Evolutionary conservation across 2,113 vertebrate genomes (phyloP), one percentile per base, ranked within the genome.

Genomic region (Nettapus auritus): DNA sequence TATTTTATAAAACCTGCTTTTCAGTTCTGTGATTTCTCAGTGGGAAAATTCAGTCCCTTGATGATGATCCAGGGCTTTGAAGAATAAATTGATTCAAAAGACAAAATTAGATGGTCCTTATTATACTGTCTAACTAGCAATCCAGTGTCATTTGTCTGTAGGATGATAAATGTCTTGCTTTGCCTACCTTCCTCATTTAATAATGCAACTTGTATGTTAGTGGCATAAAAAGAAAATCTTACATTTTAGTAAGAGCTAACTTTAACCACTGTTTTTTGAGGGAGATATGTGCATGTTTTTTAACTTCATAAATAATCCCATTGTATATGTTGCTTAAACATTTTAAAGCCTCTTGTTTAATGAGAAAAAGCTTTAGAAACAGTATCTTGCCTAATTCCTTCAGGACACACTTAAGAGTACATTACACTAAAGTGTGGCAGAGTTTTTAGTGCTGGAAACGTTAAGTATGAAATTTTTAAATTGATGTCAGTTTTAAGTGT

Each of bases 31-130:
- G 97, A 98, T 98, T 98, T 97, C 97, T 98, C 94, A 93, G 74
- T 1, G 77, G 97, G 94, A 98, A 98, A 98, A 97, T 96, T 88
- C 92, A 86, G 87, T 97, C 97, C 97, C 98, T 97, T 98, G 98
- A 98, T 97, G 97, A 97, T 94, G 96, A 97, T 98, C 94, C 82
- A 67, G 78, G 86, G 93, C 97, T 98, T 97, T 98, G 97, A 98
- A 98, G 97, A 98, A 97, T 98, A 98, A 98, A 98, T 98, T 98
- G 97, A 98, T 98, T 98, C 36, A 75, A 97, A 98, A 98, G 97
- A 98, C 97, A 98, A 98, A 98, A 98, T 98, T 98, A 98, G 97
- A 98, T 97, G 96, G 94, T 96, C 95, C 97, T 98, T 98, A 98
- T 98, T 98, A 98, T 91, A 96, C 97, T 97, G 97, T 98, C 97